Base-by-base conservation (phyloP, 2,888 invertebrate genomes). In the Dryadula phaetusa region DNA sequence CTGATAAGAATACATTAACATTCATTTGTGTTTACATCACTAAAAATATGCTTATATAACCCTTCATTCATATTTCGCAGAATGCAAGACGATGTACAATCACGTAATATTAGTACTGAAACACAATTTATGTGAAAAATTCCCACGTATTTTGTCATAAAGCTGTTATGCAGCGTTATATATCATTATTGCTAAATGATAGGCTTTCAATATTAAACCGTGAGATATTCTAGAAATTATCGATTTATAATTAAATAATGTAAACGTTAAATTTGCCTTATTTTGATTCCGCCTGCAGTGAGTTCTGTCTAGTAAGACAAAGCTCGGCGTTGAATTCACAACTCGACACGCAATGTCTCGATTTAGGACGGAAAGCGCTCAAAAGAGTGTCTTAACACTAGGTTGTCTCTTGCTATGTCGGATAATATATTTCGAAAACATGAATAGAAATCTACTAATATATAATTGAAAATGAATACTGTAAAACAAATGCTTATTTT, bases 91-190 rank as follows among this genome's bases (percentile, higher is more conserved):
- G 56, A 46, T 54, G 25, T 44, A 61, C 37, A 56, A 49, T 64
- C 61, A 66, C 46, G 67, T 67, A 64, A 56, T 44, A 61, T 62
- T 28, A 62, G 56, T 58, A 67, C 32, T 47, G 52, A 58, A 67
- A 66, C 18, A 62, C 37, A 61, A 46, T 61, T 58, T 71, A 69
- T 73, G 70, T 72, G 74, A 75, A 73, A 66, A 69, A 70, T 81
- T 85, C 85, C 79, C 84, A 84, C 83, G 84, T 72, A 67, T 69
- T 62, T 54, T 66, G 60, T 63, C 65, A 28, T 42, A 63, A 42
- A 22, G 20, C 52, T 60, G 52, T 64, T 64, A 44, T 58, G 49
- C 49, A 64, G 25, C 37, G 44, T 64, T 58, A 34, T 58, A 28
- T 64, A 25, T 56, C 34, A 34, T 34, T 7, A 47, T 62, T 47